Conservation (phyloP, 2,113 vertebrate species). For the Mohoua ochrocephala region DNA sequence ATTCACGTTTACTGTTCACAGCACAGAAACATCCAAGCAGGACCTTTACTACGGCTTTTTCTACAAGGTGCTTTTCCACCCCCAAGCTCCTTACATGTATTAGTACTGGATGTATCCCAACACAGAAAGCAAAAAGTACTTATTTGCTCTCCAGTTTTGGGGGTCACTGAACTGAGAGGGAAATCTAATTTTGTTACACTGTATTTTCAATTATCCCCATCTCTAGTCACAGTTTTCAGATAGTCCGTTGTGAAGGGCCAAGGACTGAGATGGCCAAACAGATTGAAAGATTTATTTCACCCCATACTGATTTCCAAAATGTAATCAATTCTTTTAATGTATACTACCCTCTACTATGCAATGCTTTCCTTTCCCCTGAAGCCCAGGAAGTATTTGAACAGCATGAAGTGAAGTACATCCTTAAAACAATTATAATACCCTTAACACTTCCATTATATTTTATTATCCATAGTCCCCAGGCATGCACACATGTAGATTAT, state of each 20-base stretch:
- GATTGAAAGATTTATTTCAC: not conserved
- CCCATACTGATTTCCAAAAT: not conserved
- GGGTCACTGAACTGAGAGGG: not conserved
- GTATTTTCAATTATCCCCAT: not conserved
- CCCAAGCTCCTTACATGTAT: not conserved
- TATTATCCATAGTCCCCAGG: slow-evolving; percentile 8
- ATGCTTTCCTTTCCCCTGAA: not conserved
- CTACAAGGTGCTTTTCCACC: not conserved
- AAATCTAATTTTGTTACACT: not conserved
- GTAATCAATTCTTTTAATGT: not conserved
- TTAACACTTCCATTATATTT: slow-evolving; percentile 21
- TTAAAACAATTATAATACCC: slow-evolving; percentile 31
- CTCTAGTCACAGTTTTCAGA: not conserved
- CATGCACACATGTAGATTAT: not conserved
- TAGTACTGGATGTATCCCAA: not conserved
- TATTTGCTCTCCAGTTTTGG: not conserved
- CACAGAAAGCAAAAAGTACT: not conserved
- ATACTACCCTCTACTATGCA: not conserved
- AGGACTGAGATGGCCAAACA: not conserved
- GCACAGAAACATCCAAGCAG: not conserved
- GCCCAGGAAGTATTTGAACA: slow-evolving; percentile 6
- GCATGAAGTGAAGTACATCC: not conserved
- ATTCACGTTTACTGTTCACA: not conserved
- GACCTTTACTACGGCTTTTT: not conserved
- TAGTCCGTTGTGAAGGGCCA: not conserved